phyloP scores from a whole-genome alignment of 2,888 invertebrate species.

The Agrochola litura region DNA sequence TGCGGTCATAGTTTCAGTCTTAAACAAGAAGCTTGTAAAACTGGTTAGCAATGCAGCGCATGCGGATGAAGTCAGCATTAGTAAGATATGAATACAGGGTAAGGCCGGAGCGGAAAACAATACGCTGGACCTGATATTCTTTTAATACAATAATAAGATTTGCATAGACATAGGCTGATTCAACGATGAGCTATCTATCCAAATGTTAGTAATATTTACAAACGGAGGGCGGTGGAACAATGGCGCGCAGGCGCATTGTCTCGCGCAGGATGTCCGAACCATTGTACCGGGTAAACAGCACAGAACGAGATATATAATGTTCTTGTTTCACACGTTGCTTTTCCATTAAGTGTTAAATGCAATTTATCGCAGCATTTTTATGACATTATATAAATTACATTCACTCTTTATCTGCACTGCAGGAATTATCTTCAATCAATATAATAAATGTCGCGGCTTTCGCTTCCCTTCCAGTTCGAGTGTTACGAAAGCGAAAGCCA shows the following conservation, averaged over 20 bases:
- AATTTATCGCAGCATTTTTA: constrained; percentile 50
- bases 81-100: not conserved
- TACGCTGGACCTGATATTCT: constrained; percentile 46
- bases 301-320: constrained; percentile 86
- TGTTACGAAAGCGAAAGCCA: constrained; percentile 54
- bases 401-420: constrained; percentile 12
- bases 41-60: constrained; percentile 12
- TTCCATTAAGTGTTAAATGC: constrained; percentile 69
- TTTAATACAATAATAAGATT: constrained; percentile 68
- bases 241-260: constrained; percentile 86
- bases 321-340: constrained; percentile 76
- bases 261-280: constrained; percentile 87
- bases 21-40: not conserved
- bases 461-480: constrained; percentile 38
- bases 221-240: constrained; percentile 85
- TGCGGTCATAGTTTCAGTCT: not conserved
- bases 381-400: constrained; percentile 27
- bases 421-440: constrained; percentile 27
- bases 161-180: constrained; percentile 70
- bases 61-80: constrained; percentile 11
- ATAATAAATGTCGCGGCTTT: constrained; percentile 46
- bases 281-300: constrained; percentile 88
- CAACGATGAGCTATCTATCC: constrained; percentile 76
- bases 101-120: constrained; percentile 39
- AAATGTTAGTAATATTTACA: constrained; percentile 83